phyloP scores from a whole-genome alignment of 2,113 vertebrate species.

The Misgurnus anguillicaudatus region DNA sequence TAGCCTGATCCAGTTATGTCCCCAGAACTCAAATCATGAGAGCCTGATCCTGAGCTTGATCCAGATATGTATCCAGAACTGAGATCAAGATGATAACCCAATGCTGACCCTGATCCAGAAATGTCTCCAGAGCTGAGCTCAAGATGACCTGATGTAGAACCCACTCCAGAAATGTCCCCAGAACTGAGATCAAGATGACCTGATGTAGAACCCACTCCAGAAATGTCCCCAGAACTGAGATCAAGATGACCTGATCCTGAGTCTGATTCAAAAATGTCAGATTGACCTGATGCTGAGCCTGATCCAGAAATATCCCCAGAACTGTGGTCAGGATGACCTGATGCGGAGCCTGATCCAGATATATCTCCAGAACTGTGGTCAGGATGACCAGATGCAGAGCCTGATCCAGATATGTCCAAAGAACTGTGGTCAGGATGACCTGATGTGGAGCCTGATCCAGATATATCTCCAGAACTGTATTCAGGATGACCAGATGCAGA shows the following conservation, averaged over 20 bases:
- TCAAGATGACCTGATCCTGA: constrained; percentile 39
- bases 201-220: constrained; percentile 30
- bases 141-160: constrained; percentile 15
- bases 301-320: constrained; percentile 63
- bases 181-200: neutral
- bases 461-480: neutral
- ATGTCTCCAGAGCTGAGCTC: neutral
- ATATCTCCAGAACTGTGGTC: constrained; percentile 64
- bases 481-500: constrained; percentile 5
- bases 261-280: constrained; percentile 62
- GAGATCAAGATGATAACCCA: neutral
- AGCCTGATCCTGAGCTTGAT: constrained; percentile 50
- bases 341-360: constrained; percentile 44
- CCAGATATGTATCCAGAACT: constrained; percentile 34
- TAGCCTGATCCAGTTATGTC: constrained; percentile 65
- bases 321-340: constrained; percentile 60
- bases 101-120: neutral
- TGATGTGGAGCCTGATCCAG: constrained; percentile 28
- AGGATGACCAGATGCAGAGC: constrained; percentile 51
- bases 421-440: constrained; percentile 60
- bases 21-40: constrained; percentile 61
- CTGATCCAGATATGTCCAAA: constrained; percentile 65
- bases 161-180: constrained; percentile 22
- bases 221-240: constrained; percentile 17
- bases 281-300: constrained; percentile 52